These are phyloP conservation scores for Ficedula albicollis DNA, from an alignment of 2,797 vertebrate species.

Conservation along the genomic window DNA sequence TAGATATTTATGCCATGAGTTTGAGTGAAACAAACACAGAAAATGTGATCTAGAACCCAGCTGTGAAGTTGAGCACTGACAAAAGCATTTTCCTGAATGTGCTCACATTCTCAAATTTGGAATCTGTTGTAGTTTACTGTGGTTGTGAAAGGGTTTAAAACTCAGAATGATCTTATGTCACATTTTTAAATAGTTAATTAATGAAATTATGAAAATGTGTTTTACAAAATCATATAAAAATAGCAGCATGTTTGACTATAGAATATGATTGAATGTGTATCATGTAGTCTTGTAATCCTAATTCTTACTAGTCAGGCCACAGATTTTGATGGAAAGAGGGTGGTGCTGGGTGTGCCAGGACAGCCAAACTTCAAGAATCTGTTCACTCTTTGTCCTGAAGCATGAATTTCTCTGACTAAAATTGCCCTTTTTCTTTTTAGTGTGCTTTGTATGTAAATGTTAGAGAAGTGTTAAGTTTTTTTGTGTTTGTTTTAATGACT, in stretches of 20 bases:
- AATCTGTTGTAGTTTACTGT: not conserved
- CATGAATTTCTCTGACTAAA: not conserved
- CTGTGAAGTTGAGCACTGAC: not conserved
- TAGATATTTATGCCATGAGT: not conserved
- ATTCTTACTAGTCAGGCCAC: not conserved
- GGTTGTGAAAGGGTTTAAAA: not conserved
- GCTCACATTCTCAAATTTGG: not conserved
- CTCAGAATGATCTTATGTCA: not conserved
- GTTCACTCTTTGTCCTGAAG: not conserved
- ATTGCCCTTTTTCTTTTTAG: not conserved
- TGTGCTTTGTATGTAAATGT: not conserved
- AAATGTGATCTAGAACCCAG: not conserved
- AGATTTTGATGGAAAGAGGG: not conserved
- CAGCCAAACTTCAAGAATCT: not conserved
- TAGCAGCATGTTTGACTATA: not conserved
- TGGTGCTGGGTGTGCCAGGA: not conserved
- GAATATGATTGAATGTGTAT: rapidly evolving
- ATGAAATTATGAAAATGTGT: not conserved
- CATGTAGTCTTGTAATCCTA: not conserved
- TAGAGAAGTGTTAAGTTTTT: not conserved
- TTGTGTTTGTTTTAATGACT: not conserved
- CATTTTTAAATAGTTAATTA: not conserved
- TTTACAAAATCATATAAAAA: not conserved
- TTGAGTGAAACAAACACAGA: not conserved
- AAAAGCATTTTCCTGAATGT: not conserved